Base-by-base conservation (phyloP, 1,140 invertebrate species). In the Aphelenchoides besseyi region DNA sequence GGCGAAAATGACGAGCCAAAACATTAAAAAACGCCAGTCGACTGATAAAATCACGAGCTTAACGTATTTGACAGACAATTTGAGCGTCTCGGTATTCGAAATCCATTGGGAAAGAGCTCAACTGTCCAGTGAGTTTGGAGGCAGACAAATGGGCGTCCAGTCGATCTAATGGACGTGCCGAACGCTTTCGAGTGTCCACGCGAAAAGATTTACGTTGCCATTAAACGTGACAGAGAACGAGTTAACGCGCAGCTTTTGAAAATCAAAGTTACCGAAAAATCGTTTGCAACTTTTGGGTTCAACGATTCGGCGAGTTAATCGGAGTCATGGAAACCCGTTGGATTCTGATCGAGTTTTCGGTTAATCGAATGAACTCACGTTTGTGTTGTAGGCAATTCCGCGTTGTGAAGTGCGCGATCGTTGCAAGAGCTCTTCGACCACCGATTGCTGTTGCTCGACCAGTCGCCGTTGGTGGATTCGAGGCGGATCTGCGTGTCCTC, bases 351-450 rank as follows among this genome's bases (percentile, higher is more conserved):
- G 41, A 12, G 12, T 16, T 16, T 48, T 48, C 41, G 41, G 23
- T 48, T 48, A 48, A 48, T 48, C 23, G 41, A 23, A 48, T 48
- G 23, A 48, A 16, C 41, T 12, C 41, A 12, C 12, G 41, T 48
- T 12, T 12, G 23, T 48, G 41, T 23, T 33, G 55, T 59, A 66
- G 23, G 63, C 63, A 26, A 66, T 2, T 1, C 63, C 32, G 16
- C 63, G 16, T 37, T 66, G 63, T 1, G 26, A 32, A 32, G 63
- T 36, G 2, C 63, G 30, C 32, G 63, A 66, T 32, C 30, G 16
- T 8, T 66, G 63, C 16, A 66, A 33, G 12, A 66, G 29, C 36
- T 66, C 36, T 33, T 66, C 63, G 63, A 66, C 63, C 12, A 59
- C 55, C 1, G 12, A n/a, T 32, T 59, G 55, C 29, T 59, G 55